Base-by-base conservation (phyloP, 2,113 vertebrate species). In the Erythrolamprus reginae region DNA sequence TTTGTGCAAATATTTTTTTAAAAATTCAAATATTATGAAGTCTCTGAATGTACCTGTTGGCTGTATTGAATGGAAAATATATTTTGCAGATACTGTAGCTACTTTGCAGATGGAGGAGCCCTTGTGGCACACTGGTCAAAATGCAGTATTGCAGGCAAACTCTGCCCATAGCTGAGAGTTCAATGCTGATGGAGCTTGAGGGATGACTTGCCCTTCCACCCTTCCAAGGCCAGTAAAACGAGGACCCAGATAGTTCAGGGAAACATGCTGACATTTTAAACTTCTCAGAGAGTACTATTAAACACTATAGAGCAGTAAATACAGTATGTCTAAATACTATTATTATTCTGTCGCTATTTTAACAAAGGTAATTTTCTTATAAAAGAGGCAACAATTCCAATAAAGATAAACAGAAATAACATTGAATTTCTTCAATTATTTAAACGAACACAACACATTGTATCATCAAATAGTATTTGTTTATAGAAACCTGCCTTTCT, bases 391-490 rank as follows among this genome's bases (percentile, higher is more conserved):
- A 90, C 92, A 45, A 90, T 91, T 0, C 0, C 13, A 33, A 48
- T 52, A 90, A 65, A 93, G 65, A 83, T 90, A 93, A 94, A 93
- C 93, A n/a, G n/a, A n/a, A n/a, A n/a, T n/a, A n/a, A n/a, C n/a
- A n/a, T n/a, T n/a, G n/a, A n/a, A n/a, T n/a, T n/a, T n/a, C n/a
- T n/a, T n/a, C n/a, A n/a, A n/a, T n/a, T n/a, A n/a, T n/a, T n/a
- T n/a, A n/a, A n/a, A n/a, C n/a, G n/a, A n/a, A n/a, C n/a, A n/a
- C n/a, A n/a, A n/a, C n/a, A n/a, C 93, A 87, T 38, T 89, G 94
- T 96, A 95, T 96, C 94, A 95, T 47, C 84, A 47, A 84, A 94
- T 94, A 96, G 91, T 91, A 90, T 88, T 93, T 93, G 90, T 97
- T 95, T 94, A 92, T 92, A 92, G 24, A 50, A 89, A 95, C 88